Percentiles rank a stretch among this genome's conserved stretches.
Conservation (phyloP, 2,113 vertebrate species). For the Ifrita kowaldi region DNA sequence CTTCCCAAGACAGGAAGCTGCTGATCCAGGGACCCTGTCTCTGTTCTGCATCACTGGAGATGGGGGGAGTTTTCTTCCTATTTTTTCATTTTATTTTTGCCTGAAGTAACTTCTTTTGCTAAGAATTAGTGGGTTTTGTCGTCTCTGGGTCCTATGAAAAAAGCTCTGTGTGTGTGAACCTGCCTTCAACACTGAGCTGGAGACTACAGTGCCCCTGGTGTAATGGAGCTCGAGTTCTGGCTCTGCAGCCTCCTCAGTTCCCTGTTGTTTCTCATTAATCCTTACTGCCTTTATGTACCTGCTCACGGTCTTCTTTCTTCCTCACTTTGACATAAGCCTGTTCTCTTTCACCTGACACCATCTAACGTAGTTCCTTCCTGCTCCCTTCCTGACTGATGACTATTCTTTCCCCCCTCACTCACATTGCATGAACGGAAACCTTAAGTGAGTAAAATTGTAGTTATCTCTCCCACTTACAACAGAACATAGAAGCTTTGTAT, state of each 20-base stretch:
- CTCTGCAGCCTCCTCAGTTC: not conserved
- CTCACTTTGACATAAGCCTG: not conserved
- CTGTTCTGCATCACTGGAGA: not conserved
- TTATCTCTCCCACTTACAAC: not conserved
- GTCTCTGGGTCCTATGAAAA: not conserved
- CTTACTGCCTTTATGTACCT: not conserved
- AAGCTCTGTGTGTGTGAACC: not conserved
- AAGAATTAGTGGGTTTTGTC: not conserved
- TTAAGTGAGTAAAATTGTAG: not conserved
- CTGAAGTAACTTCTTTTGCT: not conserved
- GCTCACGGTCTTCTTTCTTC: not conserved
- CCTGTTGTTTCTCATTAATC: not conserved
- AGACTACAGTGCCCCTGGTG: not conserved
- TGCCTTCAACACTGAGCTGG: not conserved
- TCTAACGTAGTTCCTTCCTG: not conserved
- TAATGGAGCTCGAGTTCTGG: not conserved
- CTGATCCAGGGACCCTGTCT: not conserved
- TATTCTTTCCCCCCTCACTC: not conserved
- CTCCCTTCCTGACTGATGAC: not conserved
- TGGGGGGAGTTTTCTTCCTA: not conserved
- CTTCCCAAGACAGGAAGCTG: not conserved
- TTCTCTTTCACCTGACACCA: not conserved
- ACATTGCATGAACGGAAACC: not conserved
- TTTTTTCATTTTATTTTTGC: not conserved
- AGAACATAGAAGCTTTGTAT: not conserved